Evolutionary conservation across 2,888 invertebrate genomes (phyloP), one percentile per base, ranked within the genome.

Genomic region (Drosophila longiperda): DNA sequence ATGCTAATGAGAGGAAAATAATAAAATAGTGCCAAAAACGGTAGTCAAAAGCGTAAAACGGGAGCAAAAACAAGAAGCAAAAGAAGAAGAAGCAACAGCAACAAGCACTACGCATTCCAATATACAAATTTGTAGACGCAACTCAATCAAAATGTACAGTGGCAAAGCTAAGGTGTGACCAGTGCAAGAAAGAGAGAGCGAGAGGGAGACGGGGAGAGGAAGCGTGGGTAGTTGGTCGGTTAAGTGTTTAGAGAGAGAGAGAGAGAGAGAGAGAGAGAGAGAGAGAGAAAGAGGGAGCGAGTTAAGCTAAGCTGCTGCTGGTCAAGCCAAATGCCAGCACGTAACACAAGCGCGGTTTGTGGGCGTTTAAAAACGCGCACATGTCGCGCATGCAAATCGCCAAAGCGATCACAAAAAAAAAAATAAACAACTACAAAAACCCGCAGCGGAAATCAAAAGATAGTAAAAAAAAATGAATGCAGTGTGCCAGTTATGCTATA

Each of bases 271-370:
- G 33, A 33, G 33, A 11, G 33, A 33, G 40, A 9, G 45, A 20
- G 1, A 3, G 20, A 45, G 12, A 15, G 45, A 23, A 15, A 15
- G 23, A 45, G 29, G 29, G 29, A 29, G 29, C 5, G 29, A 5
- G 6, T 6, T 29, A 29, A 29, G 45, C 23, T 15, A 45, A 23
- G 45, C 23, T 23, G 23, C 45, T 20, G 26, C 17, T 73, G 77
- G 75, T 66, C 77, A 79, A 82, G 64, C 67, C n/a, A 62, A 71
- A 87, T 83, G 75, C 88, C 88, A 66, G 75, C 82, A 83, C 88
- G 82, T 83, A 54, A 49, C 2, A 53, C 59, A 20, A 33, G 77
- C 77, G 80, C 77, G 77, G 42, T 71, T 78, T 67, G 71, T 53
- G 66, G 34, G 81, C 77, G 81, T 80, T 78, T 78, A 58, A 68